Evolutionary conservation across 2,113 vertebrate species (phyloP).

Genomic region (Psophia crepitans): DNA sequence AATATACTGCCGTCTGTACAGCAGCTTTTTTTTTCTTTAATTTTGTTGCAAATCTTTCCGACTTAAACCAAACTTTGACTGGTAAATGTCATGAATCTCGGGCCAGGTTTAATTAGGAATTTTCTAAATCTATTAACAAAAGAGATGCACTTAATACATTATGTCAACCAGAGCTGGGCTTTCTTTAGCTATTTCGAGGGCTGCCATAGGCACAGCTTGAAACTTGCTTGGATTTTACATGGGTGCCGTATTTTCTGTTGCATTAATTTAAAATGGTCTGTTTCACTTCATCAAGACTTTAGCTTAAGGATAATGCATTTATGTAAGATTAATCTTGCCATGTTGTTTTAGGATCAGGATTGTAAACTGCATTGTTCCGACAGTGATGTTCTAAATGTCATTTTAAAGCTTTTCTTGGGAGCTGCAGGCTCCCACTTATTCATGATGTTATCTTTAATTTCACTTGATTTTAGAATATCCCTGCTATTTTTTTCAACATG

Average conservation of each 20-base stretch:
- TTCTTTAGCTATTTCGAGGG: slow-evolving; percentile 42
- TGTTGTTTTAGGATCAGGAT: slow-evolving; percentile 62
- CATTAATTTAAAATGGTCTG: slow-evolving; percentile 60
- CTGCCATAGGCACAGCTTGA: slow-evolving; percentile 55
- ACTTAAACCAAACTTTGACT: slow-evolving; percentile 46
- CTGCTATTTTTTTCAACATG: neutral
- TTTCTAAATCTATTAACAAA: slow-evolving; percentile 65
- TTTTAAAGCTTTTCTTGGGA: slow-evolving; percentile 43
- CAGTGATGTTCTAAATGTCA: slow-evolving; percentile 45
- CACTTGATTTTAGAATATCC: slow-evolving; percentile 24
- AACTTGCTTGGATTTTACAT: slow-evolving; percentile 40
- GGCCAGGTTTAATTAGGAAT: slow-evolving; percentile 55
- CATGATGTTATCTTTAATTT: slow-evolving; percentile 50
- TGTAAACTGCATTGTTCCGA: slow-evolving; percentile 49
- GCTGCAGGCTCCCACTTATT: slow-evolving; percentile 47
- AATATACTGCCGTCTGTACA: slow-evolving; percentile 20
- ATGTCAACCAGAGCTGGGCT: slow-evolving; percentile 40
- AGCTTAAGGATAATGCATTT: slow-evolving; percentile 70
- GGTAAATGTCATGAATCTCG: slow-evolving; percentile 50
- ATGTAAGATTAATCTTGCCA: slow-evolving; percentile 65
- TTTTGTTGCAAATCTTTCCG: slow-evolving; percentile 51
- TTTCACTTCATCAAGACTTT: slow-evolving; percentile 60
- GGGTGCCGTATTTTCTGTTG: slow-evolving; percentile 15
- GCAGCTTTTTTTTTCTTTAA: slow-evolving; percentile 46
- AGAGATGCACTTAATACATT: slow-evolving; percentile 62